phyloP scores from a whole-genome alignment of 1,140 invertebrate species.

The Plutomurus gul region DNA sequence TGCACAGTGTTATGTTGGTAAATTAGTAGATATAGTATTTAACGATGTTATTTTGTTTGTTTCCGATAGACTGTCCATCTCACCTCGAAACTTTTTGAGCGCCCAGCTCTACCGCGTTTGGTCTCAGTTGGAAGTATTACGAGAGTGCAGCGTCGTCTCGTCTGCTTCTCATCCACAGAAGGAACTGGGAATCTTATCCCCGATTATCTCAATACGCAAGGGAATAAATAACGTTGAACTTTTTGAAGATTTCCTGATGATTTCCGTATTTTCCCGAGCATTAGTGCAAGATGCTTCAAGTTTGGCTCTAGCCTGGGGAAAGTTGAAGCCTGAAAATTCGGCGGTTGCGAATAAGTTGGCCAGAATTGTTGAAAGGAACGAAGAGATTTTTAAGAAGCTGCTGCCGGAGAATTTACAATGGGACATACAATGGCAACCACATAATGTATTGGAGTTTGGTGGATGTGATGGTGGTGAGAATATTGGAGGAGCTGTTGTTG shows the following conservation, averaged over 20 bases:
- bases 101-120: slow-evolving; percentile 37
- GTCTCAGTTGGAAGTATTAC: slow-evolving; percentile 34
- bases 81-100: slow-evolving; percentile 4
- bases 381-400: not conserved
- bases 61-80: not conserved
- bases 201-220: not conserved
- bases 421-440: slow-evolving; percentile 37
- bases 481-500: not conserved
- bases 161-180: not conserved
- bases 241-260: slow-evolving; percentile 6
- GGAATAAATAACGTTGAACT: not conserved
- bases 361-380: not conserved
- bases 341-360: not conserved
- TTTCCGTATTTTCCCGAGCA: not conserved
- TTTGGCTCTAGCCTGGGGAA: not conserved
- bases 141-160: not conserved
- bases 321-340: not conserved
- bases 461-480: not conserved
- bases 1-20: not conserved
- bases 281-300: not conserved
- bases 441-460: not conserved
- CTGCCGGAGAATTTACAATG: slow-evolving; percentile 1
- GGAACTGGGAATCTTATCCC: not conserved
- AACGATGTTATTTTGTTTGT: not conserved
- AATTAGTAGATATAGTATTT: not conserved